phyloP scores from a whole-genome alignment of 2,113 vertebrate species.

The pig (Sus scrofa) region DNA sequence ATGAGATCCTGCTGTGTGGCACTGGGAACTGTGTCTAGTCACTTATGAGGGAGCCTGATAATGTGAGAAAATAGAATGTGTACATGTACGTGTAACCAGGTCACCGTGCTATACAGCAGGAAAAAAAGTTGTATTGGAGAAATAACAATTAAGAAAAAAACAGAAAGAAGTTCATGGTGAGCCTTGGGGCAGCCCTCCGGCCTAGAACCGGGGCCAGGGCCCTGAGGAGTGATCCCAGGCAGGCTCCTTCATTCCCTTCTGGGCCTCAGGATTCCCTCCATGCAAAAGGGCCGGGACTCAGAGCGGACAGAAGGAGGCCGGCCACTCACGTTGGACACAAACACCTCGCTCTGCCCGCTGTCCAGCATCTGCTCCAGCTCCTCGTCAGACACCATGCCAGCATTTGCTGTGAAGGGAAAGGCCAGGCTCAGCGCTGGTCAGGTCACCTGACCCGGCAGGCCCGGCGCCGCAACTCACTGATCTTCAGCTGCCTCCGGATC shows the following conservation, averaged over 20 bases:
- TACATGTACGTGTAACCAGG: no score
- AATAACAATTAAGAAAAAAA: no score
- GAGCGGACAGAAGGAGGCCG: background rate
- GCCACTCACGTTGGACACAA: conserved; percentile 94
- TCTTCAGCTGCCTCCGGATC: conserved; percentile 93
- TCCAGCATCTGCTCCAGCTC: conserved; percentile 94
- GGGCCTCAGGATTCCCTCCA: background rate
- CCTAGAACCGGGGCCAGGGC: background rate
- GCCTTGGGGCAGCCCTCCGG: background rate
- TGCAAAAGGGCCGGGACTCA: background rate
- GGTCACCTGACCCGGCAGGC: background rate
- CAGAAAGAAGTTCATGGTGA: background rate
- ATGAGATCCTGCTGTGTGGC: no score
- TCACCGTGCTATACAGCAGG: no score
- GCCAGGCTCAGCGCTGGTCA: background rate
- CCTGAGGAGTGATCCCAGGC: background rate
- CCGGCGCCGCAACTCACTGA: conserved; percentile 88
- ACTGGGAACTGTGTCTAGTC: no score
- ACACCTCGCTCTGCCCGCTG: conserved; percentile 94
- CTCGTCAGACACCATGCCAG: conserved; percentile 89
- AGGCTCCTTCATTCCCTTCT: background rate
- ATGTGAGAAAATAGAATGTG: no score
- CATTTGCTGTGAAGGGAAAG: conserved; percentile 86
- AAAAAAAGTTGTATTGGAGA: no score
- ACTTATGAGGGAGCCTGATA: no score